These are phyloP conservation scores for Gambusia yucatana DNA, from an alignment of 2,797 vertebrate species.

Conservation along the genomic window DNA sequence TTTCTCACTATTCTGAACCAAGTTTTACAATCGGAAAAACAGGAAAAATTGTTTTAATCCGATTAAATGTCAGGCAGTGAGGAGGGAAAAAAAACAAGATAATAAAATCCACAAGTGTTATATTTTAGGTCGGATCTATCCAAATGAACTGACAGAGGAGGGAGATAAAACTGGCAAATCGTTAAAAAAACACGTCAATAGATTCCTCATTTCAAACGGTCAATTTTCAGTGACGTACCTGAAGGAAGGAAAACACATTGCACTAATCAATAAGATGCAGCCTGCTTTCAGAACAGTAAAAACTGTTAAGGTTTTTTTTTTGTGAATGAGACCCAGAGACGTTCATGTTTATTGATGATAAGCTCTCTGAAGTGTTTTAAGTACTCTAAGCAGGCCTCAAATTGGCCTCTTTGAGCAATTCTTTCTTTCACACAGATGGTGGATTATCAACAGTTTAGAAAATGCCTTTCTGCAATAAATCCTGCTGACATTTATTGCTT, in stretches of 20 bases:
- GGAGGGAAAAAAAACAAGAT: background rate
- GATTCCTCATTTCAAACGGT: constrained; percentile 69
- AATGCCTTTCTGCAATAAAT: constrained; percentile 75
- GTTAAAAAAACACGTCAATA: constrained; percentile 73
- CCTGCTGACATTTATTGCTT: constrained; percentile 78
- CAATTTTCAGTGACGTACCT: constrained; percentile 63
- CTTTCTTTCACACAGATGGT: constrained; percentile 77
- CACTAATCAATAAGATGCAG: constrained; percentile 70
- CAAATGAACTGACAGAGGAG: constrained; percentile 27
- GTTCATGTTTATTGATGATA: constrained; percentile 73
- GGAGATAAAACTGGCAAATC: constrained; percentile 57
- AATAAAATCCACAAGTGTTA: constrained; percentile 34
- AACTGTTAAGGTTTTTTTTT: constrained; percentile 51
- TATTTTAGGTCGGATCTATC: constrained; percentile 33
- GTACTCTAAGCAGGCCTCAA: constrained; percentile 53
- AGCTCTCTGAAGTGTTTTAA: constrained; percentile 56
- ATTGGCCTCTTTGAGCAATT: constrained; percentile 63
- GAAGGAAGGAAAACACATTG: constrained; percentile 69
- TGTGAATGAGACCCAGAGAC: constrained; percentile 64
- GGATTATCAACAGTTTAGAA: constrained; percentile 81
- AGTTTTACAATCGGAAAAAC: background rate
- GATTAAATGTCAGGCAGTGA: background rate
- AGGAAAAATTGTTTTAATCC: background rate
- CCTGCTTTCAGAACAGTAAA: constrained; percentile 55
- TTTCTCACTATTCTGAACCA: background rate